Evolutionary conservation across 1,140 invertebrate species (phyloP), one percentile per base, ranked within the genome.

Genomic region (Pomacea maculata): DNA sequence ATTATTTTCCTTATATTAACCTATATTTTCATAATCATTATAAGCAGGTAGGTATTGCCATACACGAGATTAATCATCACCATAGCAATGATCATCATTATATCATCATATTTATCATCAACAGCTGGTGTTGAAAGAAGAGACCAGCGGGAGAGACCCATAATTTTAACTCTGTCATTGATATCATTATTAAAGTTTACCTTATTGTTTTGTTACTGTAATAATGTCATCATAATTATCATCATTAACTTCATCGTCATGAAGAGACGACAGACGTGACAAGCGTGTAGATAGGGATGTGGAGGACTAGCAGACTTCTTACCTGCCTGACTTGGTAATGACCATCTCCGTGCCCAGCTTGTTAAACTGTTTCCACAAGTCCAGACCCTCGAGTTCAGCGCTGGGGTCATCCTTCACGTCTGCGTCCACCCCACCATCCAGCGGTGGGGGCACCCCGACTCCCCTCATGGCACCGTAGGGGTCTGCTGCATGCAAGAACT

Each of bases 261-360:
- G 21, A 14, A n/a, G 6, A 71, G 3, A 45, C 5, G 34, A 71
- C 68, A 71, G 68, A 97, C 91, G 97, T 97, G 86, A 96, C 95
- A 92, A 98, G 97, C 77, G 99, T 94, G 54, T 96, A 97, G 34
- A 45, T 4, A 25, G 0, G 25, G 25, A 25, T 25, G 25, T 25
- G 25, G 3, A 45, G 34, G 34, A 45, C 34, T 4, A 86, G 98
- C 97, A 92, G 98, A 98, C 65, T 97, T 97, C 96, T 95, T 94
- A 99, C 97, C 98, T 96, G 93, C 98, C 98, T 91, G 97, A 98
- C 92, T 99, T 99, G 85, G 98, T 99, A 93, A 99, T 99, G 91
- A 99, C 98, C 98, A 99, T 99, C 84, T 99, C 98, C 76, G 98
- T 99, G 87, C 98, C 97, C 78, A 99, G 94, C 90, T 97, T 97